A percentile compares a stretch with the other conserved stretches of the same genome.
These are phyloP conservation scores for Atethmia centrago DNA, from an alignment of 2,888 invertebrate species.

Conservation along the genomic window DNA sequence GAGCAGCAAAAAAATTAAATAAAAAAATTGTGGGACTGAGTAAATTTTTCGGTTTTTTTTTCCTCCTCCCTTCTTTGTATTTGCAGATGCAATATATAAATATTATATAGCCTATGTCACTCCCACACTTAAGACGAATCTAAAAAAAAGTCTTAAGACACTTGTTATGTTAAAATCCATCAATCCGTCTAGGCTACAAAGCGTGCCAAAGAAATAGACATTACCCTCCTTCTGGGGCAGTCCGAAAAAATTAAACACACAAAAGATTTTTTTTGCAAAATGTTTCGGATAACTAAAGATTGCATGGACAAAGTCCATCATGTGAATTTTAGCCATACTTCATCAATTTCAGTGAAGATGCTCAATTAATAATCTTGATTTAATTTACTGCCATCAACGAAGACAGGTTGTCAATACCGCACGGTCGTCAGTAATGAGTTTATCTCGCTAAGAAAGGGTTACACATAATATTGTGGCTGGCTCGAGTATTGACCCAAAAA, in stretches of 20 bases:
- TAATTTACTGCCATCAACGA: slow-evolving; percentile 17
- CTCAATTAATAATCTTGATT: slow-evolving; percentile 28
- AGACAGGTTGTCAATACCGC: slow-evolving; percentile 18
- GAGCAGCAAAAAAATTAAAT: no score
- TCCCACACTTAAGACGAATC: no score
- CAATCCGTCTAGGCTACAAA: no score
- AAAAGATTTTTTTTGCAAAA: not conserved
- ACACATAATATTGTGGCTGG: not conserved
- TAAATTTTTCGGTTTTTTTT: no score
- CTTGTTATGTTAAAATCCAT: no score
- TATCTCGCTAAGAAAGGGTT: slow-evolving; percentile 3
- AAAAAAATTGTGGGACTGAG: no score
- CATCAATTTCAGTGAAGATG: not conserved
- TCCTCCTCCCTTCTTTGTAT: no score
- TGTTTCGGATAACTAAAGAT: not conserved
- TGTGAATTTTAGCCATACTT: not conserved
- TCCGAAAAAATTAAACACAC: not conserved
- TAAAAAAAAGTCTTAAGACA: no score
- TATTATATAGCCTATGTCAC: no score
- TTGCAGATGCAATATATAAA: no score
- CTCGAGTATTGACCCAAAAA: slow-evolving; percentile 6
- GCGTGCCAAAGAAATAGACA: no score
- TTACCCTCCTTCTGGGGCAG: no score
- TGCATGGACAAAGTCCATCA: not conserved
- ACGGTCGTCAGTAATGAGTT: slow-evolving; percentile 10